A percentile compares a stretch with the other conserved stretches of the same genome.
phyloP scores from a whole-genome alignment of 2,888 invertebrate genomes.

The Eilema griseolum region DNA sequence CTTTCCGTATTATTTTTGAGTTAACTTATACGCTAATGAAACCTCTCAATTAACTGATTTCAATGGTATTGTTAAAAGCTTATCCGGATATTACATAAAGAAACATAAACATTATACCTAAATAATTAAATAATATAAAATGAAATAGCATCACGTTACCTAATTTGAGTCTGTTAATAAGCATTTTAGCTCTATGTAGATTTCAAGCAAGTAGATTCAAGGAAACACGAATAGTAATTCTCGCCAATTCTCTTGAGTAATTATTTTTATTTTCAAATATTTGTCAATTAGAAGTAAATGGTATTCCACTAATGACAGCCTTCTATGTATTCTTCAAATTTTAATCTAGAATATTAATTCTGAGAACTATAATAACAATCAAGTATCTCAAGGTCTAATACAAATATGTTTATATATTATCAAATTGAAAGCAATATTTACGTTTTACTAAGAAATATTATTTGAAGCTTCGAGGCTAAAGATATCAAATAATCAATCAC shows the following conservation, averaged over 20 bases:
- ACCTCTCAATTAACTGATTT: neutral
- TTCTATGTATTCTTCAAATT: neutral
- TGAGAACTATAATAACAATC: neutral
- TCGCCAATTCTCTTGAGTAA: neutral
- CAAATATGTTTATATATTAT: neutral
- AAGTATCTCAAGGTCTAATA: too few relatives aligned
- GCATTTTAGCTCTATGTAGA: too few relatives aligned
- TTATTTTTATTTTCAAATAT: neutral
- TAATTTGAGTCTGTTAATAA: too few relatives aligned
- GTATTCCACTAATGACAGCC: too few relatives aligned
- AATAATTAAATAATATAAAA: too few relatives aligned
- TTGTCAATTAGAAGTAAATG: too few relatives aligned
- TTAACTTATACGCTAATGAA: neutral
- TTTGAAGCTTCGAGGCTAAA: neutral
- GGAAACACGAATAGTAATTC: too few relatives aligned
- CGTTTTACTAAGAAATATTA: neutral
- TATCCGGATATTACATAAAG: too few relatives aligned
- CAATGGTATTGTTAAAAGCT: neutral
- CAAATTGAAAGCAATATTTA: conserved; percentile 5
- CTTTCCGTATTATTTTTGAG: neutral
- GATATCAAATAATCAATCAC: conserved; percentile 22
- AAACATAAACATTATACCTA: too few relatives aligned
- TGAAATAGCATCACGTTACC: too few relatives aligned
- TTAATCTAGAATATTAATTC: neutral
- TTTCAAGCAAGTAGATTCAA: too few relatives aligned